Evolutionary conservation across 2,797 vertebrate species (phyloP).

Genomic region (Gobionotothen gibberifrons): DNA sequence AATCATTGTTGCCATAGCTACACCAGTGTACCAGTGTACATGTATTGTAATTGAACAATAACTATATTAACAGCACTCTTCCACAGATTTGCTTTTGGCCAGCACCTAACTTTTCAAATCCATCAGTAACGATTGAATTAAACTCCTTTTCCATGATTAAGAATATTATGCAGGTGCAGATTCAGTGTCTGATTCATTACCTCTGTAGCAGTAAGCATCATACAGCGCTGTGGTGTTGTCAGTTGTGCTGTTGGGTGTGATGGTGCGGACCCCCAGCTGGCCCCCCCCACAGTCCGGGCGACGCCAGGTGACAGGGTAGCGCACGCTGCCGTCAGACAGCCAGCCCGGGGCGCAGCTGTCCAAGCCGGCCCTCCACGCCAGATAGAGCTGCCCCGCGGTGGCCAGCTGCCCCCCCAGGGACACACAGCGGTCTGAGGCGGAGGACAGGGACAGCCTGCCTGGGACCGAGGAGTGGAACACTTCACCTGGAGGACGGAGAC

Average conservation of each 20-base stretch:
- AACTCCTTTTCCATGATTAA: not conserved
- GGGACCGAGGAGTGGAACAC: conserved; percentile 83
- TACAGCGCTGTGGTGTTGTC: conserved; percentile 82
- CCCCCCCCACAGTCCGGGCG: conserved; percentile 88
- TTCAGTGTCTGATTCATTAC: conserved; percentile 64
- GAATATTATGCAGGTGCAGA: not conserved
- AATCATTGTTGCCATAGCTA: conserved; percentile 72
- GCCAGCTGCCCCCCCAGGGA: conserved; percentile 87
- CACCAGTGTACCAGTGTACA: conserved; percentile 55
- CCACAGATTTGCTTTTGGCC: not conserved
- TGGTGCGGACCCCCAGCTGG: conserved; percentile 84
- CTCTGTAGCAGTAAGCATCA: conserved; percentile 93
- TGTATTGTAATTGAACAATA: conserved; percentile 52
- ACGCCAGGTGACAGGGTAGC: conserved; percentile 87
- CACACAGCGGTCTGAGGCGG: conserved; percentile 87
- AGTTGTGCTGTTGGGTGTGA: conserved; percentile 85
- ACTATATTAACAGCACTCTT: conserved; percentile 40
- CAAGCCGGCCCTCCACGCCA: conserved; percentile 91
- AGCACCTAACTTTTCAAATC: not conserved
- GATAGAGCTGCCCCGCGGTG: conserved; percentile 92
- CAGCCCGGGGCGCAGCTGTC: conserved; percentile 94
- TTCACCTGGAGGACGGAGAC: conserved; percentile 72
- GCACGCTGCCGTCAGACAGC: conserved; percentile 93
- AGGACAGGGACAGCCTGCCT: conserved; percentile 84
- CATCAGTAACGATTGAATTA: not conserved